phyloP scores from a whole-genome alignment of 2,888 invertebrate genomes.

The Patella ulyssiponensis region DNA sequence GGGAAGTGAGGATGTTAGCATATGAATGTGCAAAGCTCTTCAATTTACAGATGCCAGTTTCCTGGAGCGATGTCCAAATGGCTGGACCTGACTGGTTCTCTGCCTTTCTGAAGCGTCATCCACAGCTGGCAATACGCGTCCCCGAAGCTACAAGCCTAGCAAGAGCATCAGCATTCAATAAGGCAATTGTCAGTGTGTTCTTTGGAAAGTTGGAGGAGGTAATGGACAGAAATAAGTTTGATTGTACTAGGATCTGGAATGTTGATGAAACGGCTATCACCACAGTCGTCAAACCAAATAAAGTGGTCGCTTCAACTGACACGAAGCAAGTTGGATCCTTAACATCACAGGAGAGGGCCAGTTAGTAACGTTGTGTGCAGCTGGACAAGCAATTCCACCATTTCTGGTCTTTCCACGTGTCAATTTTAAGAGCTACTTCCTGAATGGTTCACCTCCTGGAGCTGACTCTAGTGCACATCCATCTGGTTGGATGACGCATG shows the following conservation, averaged over 20 bases:
- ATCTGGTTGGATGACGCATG: slow-evolving; percentile 13
- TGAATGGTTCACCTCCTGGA: slow-evolving; percentile 22
- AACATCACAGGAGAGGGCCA: too few species aligned
- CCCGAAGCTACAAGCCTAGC: slow-evolving; percentile 34
- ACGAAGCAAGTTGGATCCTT: too few species aligned
- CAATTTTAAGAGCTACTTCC: slow-evolving; percentile 15
- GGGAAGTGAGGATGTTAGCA: neutral
- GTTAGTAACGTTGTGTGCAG: neutral
- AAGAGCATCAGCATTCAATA: slow-evolving; percentile 40
- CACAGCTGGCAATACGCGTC: slow-evolving; percentile 25
- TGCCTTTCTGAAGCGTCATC: slow-evolving; percentile 33
- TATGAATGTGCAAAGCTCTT: slow-evolving; percentile 27
- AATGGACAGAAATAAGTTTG: slow-evolving; percentile 30
- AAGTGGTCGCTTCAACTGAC: too few species aligned
- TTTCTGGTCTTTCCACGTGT: slow-evolving; percentile 22
- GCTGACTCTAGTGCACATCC: slow-evolving; percentile 12
- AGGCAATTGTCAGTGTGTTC: slow-evolving; percentile 29
- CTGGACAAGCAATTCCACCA: slow-evolving; percentile 21
- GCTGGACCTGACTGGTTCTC: slow-evolving; percentile 33
- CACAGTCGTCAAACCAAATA: too few species aligned
- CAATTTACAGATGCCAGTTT: slow-evolving; percentile 19
- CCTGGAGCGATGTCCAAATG: slow-evolving; percentile 17
- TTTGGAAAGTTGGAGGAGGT: slow-evolving; percentile 34
- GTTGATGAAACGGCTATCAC: slow-evolving; percentile 9
- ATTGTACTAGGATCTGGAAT: slow-evolving; percentile 33